phyloP scores from a whole-genome alignment of 2,113 vertebrate species.

The Amphiprion percula region DNA sequence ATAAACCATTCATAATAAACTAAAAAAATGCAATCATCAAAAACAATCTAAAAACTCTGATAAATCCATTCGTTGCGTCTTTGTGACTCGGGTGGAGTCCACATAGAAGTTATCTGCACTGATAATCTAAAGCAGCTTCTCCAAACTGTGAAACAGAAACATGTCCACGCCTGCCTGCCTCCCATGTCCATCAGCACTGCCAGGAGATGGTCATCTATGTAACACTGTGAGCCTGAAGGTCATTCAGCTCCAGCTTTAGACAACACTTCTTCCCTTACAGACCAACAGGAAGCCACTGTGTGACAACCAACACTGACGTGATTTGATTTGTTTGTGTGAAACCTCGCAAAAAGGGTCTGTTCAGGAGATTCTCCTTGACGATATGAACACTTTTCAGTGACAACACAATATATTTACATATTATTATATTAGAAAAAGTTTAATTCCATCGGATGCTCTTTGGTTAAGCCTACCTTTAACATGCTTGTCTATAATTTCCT shows the following conservation, averaged over 20 bases:
- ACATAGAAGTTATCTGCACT: background rate
- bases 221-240: background rate
- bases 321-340: too few species aligned
- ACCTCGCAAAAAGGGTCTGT: too few species aligned
- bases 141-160: background rate
- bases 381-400: too few species aligned
- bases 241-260: background rate
- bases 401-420: too few species aligned
- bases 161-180: background rate
- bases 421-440: too few species aligned
- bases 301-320: background rate
- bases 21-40: background rate
- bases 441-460: background rate
- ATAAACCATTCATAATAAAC: background rate
- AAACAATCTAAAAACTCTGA: background rate
- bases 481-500: too few species aligned
- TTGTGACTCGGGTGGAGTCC: too few species aligned
- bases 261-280: background rate
- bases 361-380: too few species aligned
- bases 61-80: background rate
- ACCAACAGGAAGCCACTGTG: background rate
- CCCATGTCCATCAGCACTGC: constrained; percentile 1
- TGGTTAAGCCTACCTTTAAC: background rate
- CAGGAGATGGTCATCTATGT: constrained; percentile 1
- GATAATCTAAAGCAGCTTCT: constrained; percentile 5